A percentile compares a stretch with the other conserved stretches of the same genome.
Conservation (phyloP, 2,797 vertebrate species). For the Alauda arvensis region DNA sequence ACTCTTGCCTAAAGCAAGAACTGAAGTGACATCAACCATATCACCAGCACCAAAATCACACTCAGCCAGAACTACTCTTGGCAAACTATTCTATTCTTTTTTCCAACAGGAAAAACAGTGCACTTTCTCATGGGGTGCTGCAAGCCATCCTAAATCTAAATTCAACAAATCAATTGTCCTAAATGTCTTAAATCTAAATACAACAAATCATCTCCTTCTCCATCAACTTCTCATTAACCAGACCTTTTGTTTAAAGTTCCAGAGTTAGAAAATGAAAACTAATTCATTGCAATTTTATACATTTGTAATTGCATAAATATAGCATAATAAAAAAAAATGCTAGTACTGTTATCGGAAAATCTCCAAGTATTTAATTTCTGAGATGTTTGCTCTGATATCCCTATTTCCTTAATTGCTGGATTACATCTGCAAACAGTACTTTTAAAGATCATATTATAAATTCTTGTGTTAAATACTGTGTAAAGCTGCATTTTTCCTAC, state of each 20-base stretch:
- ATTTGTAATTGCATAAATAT: background rate
- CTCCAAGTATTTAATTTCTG: background rate
- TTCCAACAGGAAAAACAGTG: background rate
- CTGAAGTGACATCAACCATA: background rate
- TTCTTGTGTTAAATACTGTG: background rate
- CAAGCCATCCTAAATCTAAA: background rate
- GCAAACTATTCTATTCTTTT: background rate
- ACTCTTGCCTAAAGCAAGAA: background rate
- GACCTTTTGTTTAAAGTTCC: background rate
- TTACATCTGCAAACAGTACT: slow-evolving; percentile 8
- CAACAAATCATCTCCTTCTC: background rate
- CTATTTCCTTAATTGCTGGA: background rate
- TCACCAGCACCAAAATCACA: background rate
- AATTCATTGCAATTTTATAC: background rate
- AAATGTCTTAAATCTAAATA: background rate
- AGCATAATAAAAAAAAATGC: background rate
- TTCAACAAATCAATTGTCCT: background rate
- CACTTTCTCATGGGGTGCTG: background rate
- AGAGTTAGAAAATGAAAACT: background rate
- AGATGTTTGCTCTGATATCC: background rate
- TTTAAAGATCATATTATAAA: slow-evolving; percentile 6
- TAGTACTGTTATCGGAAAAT: background rate
- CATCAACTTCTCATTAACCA: background rate
- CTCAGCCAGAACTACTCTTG: background rate
- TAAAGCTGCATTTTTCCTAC: background rate